Base-by-base conservation (phyloP, 2,113 vertebrate species). In the Epinephelus cyanopodus region DNA sequence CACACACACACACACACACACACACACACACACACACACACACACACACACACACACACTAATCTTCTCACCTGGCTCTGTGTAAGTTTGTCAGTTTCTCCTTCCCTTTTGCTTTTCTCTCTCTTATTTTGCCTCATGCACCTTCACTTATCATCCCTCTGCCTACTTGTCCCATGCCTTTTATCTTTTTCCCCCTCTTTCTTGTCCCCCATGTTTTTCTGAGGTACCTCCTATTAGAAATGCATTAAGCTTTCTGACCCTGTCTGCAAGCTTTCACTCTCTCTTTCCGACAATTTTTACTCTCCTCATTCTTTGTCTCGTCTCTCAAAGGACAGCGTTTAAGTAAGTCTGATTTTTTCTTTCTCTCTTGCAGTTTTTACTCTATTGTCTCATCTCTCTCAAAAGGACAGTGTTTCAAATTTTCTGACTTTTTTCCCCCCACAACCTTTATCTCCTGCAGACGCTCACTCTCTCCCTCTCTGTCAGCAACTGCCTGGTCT, bases 211-310 rank as follows among this genome's bases (percentile, higher is more conserved):
- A 33, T 78, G 57, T 86, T 87, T 79, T 69, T 71, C 69, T 0
- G 37, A 67, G 50, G 50, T 69, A 50, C 37, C 81, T 81, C 45
- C 62, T 78, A 72, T 84, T 82, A 87, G 64, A 87, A 85, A 86
- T 89, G 74, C 81, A 90, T 90, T 83, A 89, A 86, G 80, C 74
- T 84, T 80, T 29, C 75, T 82, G 85, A 84, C 85, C 76, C 67
- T 1, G 62, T 60, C 85, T 81, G 68, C 57, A 66, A 63, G 64
- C 53, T 8, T 80, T 72, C 53, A 27, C 65, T 64, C 65, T 39
- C 53, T 47, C 0, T 74, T 62, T 72, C 58, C 21, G 25, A 21
- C 33, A 50, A 47, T 70, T 77, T 77, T 57, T 53, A 2, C 58
- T 74, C 42, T 68, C 53, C 15, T 61, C 64, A 52, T 56, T 83